Conservation (phyloP, 2,888 invertebrate genomes). For the Agonopterix subpropinquella region DNA sequence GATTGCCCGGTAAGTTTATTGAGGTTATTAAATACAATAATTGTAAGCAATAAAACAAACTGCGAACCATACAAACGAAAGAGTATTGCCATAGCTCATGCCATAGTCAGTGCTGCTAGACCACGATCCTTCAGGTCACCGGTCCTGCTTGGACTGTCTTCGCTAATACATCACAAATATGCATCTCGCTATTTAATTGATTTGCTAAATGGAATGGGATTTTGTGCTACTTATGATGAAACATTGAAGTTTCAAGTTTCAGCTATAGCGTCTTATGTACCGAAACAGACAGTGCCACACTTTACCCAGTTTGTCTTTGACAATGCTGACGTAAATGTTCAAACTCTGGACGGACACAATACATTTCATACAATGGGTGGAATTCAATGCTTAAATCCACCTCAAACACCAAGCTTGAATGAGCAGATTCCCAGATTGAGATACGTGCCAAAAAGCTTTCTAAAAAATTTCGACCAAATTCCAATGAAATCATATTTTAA, state of each 20-base stretch:
- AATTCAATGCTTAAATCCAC: slow-evolving; percentile 22
- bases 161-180: slow-evolving; percentile 22
- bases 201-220: slow-evolving; percentile 17
- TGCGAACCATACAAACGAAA: slow-evolving; percentile 11
- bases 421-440: no score
- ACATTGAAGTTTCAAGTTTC: slow-evolving; percentile 18
- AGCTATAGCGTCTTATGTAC: slow-evolving; percentile 10
- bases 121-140: slow-evolving; percentile 30
- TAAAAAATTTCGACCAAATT: no score
- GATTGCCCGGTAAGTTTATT: no score
- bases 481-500: no score
- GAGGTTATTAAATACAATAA: no score
- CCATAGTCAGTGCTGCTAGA: slow-evolving; percentile 20
- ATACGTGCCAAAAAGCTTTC: no score
- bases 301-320: slow-evolving; percentile 27
- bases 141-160: slow-evolving; percentile 23
- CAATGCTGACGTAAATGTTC: slow-evolving; percentile 29
- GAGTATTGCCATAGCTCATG: slow-evolving; percentile 14
- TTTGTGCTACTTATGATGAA: slow-evolving; percentile 20
- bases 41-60: slow-evolving; percentile 18
- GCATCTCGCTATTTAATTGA: slow-evolving; percentile 19
- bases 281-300: slow-evolving; percentile 6
- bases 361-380: slow-evolving; percentile 29
- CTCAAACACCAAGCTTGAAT: no score
- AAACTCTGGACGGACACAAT: slow-evolving; percentile 21